phyloP scores from a whole-genome alignment of 2,113 vertebrate species.

The Erythrocercus mccallii region DNA sequence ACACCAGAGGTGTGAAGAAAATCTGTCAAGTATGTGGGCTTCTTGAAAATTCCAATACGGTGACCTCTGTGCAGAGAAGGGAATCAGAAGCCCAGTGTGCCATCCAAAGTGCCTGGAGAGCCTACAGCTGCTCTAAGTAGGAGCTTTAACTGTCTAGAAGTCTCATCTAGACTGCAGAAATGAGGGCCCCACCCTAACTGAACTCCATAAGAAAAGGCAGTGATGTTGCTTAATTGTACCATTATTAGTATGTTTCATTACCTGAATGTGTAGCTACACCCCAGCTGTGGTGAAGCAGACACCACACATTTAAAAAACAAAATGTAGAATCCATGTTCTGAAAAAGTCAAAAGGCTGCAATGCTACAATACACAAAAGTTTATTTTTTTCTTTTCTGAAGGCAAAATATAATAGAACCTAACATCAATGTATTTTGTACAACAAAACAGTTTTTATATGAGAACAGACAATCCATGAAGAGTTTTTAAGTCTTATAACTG shows the following conservation, averaged over 20 bases:
- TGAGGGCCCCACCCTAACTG: not conserved
- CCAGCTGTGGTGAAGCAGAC: not conserved
- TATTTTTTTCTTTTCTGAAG: constrained; percentile 88
- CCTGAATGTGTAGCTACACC: not conserved
- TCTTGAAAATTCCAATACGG: not conserved
- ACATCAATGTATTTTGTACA: constrained; percentile 88
- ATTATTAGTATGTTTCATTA: not conserved
- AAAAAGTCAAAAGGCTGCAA: constrained; percentile 41
- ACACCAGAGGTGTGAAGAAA: not conserved
- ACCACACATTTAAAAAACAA: not conserved
- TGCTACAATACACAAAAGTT: constrained; percentile 93
- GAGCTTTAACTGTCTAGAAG: not conserved
- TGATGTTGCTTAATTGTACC: not conserved
- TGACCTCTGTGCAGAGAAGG: not conserved
- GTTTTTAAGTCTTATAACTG: constrained; percentile 69
- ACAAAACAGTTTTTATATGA: constrained; percentile 87
- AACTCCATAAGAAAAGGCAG: not conserved
- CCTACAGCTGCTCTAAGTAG: not conserved
- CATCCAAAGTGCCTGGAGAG: not conserved
- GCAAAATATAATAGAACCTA: constrained; percentile 86
- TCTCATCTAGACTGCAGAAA: rapidly evolving
- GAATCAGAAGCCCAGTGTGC: not conserved
- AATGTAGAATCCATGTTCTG: not conserved
- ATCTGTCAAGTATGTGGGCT: not conserved
- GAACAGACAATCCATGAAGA: constrained; percentile 82